Conservation (phyloP, 2,797 vertebrate species). For the Catharus ustulatus region DNA sequence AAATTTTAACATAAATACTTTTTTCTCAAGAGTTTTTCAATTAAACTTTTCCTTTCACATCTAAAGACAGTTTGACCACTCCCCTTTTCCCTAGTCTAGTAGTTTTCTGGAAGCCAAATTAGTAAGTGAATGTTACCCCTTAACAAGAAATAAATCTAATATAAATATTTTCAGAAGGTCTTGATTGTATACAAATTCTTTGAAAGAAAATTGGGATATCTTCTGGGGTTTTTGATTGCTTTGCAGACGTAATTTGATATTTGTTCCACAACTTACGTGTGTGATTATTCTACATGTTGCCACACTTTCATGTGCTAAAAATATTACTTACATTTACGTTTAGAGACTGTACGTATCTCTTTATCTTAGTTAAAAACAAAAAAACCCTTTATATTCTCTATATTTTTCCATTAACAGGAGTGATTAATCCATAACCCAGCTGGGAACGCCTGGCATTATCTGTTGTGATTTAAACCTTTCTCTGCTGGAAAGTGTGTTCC, state of each 20-base stretch:
- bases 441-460: constrained; percentile 77
- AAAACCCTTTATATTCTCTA: background rate
- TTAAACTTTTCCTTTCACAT: background rate
- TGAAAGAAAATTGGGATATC: background rate
- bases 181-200: background rate
- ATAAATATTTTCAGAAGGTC: background rate
- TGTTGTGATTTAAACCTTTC: constrained; percentile 81
- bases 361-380: background rate
- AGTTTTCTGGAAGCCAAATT: background rate
- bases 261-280: background rate
- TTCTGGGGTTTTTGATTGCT: background rate
- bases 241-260: background rate
- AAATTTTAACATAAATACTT: background rate
- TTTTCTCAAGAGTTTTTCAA: background rate
- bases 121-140: background rate
- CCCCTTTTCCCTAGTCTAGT: background rate
- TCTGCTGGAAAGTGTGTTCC: constrained; percentile 81
- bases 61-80: background rate
- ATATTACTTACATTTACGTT: background rate
- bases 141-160: background rate
- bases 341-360: background rate
- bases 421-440: constrained; percentile 79
- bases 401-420: constrained; percentile 54
- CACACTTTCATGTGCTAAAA: background rate
- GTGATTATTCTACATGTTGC: background rate